Evolutionary conservation across 2,888 invertebrate genomes (phyloP).

Genomic region (Clostera curtula): DNA sequence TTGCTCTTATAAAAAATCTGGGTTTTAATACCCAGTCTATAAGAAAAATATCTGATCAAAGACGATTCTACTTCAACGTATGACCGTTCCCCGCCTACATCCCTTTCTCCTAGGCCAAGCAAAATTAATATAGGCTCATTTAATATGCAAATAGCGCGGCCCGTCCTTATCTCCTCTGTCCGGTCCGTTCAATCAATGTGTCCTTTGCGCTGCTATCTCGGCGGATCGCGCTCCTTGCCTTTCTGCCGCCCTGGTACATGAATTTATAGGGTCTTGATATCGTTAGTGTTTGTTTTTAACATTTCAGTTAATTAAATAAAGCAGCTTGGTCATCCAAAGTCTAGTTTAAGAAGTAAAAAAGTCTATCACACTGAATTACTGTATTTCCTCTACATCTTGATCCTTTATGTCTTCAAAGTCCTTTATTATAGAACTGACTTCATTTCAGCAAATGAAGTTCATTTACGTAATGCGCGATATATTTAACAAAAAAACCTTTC

Average conservation of each 20-base stretch:
- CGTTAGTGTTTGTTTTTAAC: conserved; percentile 46
- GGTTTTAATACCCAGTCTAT: no score
- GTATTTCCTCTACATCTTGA: no score
- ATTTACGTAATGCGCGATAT: no score
- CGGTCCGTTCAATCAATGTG: conserved; percentile 70
- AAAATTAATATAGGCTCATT: conserved; percentile 69
- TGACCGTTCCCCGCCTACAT: conserved; percentile 6
- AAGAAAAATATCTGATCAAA: background rate
- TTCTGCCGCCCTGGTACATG: conserved; percentile 51
- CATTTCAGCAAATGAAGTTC: no score
- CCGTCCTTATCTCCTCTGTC: conserved; percentile 58
- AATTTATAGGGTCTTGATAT: conserved; percentile 53
- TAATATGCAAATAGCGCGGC: conserved; percentile 66
- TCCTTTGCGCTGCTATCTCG: conserved; percentile 60
- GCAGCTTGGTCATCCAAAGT: conserved; percentile 13
- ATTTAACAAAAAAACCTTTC: no score
- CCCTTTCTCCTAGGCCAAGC: conserved; percentile 27
- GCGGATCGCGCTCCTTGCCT: conserved; percentile 45
- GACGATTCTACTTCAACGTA: conserved; percentile 5
- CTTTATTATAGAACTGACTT: no score
- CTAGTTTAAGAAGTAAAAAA: background rate
- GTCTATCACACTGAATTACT: no score
- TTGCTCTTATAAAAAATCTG: no score
- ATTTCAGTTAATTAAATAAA: conserved; percentile 29
- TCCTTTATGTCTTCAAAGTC: no score